A percentile compares a stretch with the other conserved stretches of the same genome.
Evolutionary conservation across 2,888 invertebrate genomes (phyloP).

Genomic region (Lasioglossum leucozonium): DNA sequence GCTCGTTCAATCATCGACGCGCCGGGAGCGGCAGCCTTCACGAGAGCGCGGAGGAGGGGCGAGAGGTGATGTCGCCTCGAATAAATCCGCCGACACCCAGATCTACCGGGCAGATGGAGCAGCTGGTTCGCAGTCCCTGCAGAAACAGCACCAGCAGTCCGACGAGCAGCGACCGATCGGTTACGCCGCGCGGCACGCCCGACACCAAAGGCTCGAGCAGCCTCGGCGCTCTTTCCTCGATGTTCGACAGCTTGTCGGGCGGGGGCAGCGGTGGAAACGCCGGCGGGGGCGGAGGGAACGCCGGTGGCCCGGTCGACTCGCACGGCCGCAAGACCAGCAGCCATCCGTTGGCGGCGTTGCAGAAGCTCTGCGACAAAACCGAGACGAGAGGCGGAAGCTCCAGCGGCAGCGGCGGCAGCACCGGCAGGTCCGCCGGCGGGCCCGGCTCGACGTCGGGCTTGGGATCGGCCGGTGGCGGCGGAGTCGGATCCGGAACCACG

Average conservation of each 20-base stretch:
- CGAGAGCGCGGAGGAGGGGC: conserved; percentile 82
- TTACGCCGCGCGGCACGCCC: conserved; percentile 89
- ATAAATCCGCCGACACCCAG: conserved; percentile 85
- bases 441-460: conserved; percentile 83
- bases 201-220: conserved; percentile 87
- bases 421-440: conserved; percentile 74
- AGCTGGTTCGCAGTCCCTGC: conserved; percentile 87
- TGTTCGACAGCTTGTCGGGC: conserved; percentile 94
- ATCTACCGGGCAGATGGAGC: conserved; percentile 85
- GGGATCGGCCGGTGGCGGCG: conserved; percentile 83
- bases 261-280: conserved; percentile 80
- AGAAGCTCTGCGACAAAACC: conserved; percentile 98
- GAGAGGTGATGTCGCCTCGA: conserved; percentile 81
- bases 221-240: conserved; percentile 93
- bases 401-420: conserved; percentile 72
- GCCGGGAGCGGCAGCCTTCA: conserved; percentile 73
- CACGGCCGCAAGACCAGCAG: conserved; percentile 90
- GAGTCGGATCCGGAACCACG: conserved; percentile 74
- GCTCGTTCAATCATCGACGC: conserved; percentile 74
- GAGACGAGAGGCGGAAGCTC: conserved; percentile 88
- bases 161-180: conserved; percentile 91
- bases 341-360: conserved; percentile 97
- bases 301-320: conserved; percentile 84
- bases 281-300: conserved; percentile 68
- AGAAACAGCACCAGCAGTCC: conserved; percentile 89